Base-by-base conservation (phyloP, 1,140 invertebrate genomes). In the Drosophila burlai region DNA sequence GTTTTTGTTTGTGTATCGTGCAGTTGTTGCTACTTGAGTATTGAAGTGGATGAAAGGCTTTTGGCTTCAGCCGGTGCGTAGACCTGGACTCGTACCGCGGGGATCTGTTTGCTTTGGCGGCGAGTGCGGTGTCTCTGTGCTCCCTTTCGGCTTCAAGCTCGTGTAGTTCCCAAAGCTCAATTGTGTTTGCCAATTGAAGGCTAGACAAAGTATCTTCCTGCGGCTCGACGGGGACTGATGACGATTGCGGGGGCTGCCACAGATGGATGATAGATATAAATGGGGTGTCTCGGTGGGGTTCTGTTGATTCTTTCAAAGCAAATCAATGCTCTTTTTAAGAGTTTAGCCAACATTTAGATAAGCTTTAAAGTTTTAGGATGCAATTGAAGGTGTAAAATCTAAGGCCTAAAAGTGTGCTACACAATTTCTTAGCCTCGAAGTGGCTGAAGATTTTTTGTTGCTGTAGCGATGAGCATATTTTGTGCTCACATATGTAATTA, bases 121-220 rank as follows among this genome's bases (percentile, higher is more conserved):
- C 73, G 82, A 66, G 86, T 91, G 82, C 80, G 66, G 71, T 61
- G 63, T 82, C 63, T 80, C 69, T 60, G 58, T 36, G 54, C 58
- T 45, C 36, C 49, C 47, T 55, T 58, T 45, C 42, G 36, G 61
- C 71, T 72, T 65, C 55, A 65, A 81, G 29, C 75, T 54, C 57
- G 63, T 79, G 74, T 81, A 78, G 81, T 79, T 84, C 26, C 59
- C 66, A 72, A 26, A 43, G 68, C 76, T 84, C 76, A 80, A 82
- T 80, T 78, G 77, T 91, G 81, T 91, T 91, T 91, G 83, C 73
- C 89, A 89, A 91, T 91, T 91, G 89, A 91, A 91, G 87, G 87
- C 84, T 91, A 91, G 81, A 91, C 89, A 91, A 91, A 87, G 83
- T 91, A 89, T 91, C 85, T 90, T 76, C 76, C 49, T 71, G 73